Evolutionary conservation across 1,140 invertebrate genomes (phyloP).

Genomic region (Oscheius sp.): DNA sequence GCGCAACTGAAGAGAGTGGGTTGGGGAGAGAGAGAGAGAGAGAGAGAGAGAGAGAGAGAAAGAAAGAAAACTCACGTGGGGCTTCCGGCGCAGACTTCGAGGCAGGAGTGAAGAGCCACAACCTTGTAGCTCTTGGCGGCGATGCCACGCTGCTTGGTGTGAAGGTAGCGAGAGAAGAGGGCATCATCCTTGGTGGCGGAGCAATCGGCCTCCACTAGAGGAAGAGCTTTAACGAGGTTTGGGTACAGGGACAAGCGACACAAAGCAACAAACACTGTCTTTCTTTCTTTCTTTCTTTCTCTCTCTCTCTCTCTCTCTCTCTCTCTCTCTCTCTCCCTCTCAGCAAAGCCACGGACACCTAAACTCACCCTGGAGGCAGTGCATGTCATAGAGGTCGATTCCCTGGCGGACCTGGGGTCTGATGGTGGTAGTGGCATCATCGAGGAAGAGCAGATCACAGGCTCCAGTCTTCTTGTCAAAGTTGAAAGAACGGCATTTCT

Average conservation of each 20-base stretch:
- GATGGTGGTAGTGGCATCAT: constrained; percentile 54
- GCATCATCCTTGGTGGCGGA: constrained; percentile 51
- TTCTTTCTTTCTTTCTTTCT: too few species aligned
- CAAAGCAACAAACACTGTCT: constrained; percentile 12
- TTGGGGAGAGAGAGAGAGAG: too few species aligned
- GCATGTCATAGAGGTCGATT: constrained; percentile 57
- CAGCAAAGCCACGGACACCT: too few species aligned
- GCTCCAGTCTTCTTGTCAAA: constrained; percentile 51
- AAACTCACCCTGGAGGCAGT: constrained; percentile 50
- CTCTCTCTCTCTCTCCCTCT: too few species aligned
- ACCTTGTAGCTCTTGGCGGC: constrained; percentile 42
- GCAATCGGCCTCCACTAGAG: constrained; percentile 35
- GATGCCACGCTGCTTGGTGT: constrained; percentile 55
- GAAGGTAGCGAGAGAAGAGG: constrained; percentile 56
- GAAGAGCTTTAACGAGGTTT: constrained; percentile 18
- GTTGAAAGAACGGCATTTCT: constrained; percentile 60
- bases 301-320: too few species aligned
- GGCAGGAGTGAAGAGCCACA: constrained; percentile 52
- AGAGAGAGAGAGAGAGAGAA: too few species aligned
- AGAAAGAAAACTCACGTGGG: constrained; percentile 27
- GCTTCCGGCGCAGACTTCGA: constrained; percentile 49
- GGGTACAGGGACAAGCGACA: constrained; percentile 5
- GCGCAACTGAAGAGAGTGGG: constrained; percentile 44
- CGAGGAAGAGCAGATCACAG: constrained; percentile 59
- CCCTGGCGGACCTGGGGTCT: constrained; percentile 54